Base-by-base conservation (phyloP, 2,797 vertebrate genomes). In the Parambassis ranga region DNA sequence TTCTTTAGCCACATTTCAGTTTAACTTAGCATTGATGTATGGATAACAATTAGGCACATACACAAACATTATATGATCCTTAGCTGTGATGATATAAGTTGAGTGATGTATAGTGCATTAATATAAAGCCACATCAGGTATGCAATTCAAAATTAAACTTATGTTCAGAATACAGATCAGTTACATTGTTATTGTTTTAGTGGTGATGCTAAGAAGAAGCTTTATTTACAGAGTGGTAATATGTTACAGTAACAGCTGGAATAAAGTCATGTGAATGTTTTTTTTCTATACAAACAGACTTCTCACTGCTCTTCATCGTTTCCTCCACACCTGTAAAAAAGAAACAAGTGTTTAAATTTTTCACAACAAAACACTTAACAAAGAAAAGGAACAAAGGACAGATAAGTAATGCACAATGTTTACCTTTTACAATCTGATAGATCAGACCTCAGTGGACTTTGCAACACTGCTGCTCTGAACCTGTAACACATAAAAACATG, bases 401-500 rank as follows among this genome's bases (percentile, higher is more conserved):
- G 15, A 24, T 10, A 7, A 10, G 6, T 46, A 1, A 19, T 20
- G 11, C 8, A 13, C 4, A 13, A 4, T 35, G 59, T 74, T 71
- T 56, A 84, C 75, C 52, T 51, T 35, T n/a, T 38, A 51, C 3
- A 1, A 36, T 76, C 19, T 38, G 26, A 61, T 11, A 38, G 4
- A 11, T 91, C 80, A 93, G 51, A 93, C 92, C 57, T 92, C 92
- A 35, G 92, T 93, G 61, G 91, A 91, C 63, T 87, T 93, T 63
- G 79, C 85, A 28, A 62, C 64, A 51, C 28, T 32, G 3, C 37
- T 53, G 44, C 58, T 80, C 49, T 87, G 71, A 71, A 65, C 71
- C 89, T 92, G 76, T 61, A 20, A 79, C 26, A 72, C 10, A 70
- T 3, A 3, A 59, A 65, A 20, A 44, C 1, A 36, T 4, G 5